Conservation (phyloP, 2,888 invertebrate genomes). For the Limenitis camilla region DNA sequence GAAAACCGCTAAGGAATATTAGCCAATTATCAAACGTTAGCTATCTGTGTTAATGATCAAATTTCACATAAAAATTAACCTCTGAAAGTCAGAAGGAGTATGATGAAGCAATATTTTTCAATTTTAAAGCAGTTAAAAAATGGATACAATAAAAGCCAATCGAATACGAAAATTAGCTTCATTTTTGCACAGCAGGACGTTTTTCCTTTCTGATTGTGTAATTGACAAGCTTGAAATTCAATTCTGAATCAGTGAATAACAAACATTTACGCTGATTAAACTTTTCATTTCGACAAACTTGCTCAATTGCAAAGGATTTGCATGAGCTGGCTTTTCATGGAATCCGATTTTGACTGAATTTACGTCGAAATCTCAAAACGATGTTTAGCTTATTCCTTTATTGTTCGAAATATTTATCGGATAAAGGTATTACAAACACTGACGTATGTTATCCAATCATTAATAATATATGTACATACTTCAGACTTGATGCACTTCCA, state of each 20-base stretch:
- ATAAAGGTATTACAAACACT: no score
- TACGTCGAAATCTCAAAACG: conserved; percentile 3
- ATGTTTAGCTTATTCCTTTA: neutral
- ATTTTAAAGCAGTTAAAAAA: conserved; percentile 4
- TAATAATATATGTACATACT: conserved; percentile 42
- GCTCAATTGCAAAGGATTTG: conserved; percentile 18
- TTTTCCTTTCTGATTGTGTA: conserved; percentile 19
- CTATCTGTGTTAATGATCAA: no score
- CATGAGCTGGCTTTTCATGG: conserved; percentile 12
- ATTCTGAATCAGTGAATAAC: conserved; percentile 19
- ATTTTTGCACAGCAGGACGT: conserved; percentile 11
- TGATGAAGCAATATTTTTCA: conserved; percentile 5
- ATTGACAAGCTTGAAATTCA: conserved; percentile 21
- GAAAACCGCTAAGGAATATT: no score
- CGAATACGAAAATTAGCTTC: conserved; percentile 10
- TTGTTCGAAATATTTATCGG: no score
- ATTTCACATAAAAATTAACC: no score
- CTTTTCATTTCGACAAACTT: conserved; percentile 22
- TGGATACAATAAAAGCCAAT: neutral
- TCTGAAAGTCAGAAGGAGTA: no score
- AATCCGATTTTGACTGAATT: conserved; percentile 12
- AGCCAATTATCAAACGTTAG: no score
- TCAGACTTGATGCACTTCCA: conserved; percentile 82
- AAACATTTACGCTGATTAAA: conserved; percentile 24
- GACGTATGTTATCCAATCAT: no score